These are phyloP conservation scores for Hypocryptadius cinnamomeus DNA, from an alignment of 2,113 vertebrate genomes.

Conservation along the genomic window DNA sequence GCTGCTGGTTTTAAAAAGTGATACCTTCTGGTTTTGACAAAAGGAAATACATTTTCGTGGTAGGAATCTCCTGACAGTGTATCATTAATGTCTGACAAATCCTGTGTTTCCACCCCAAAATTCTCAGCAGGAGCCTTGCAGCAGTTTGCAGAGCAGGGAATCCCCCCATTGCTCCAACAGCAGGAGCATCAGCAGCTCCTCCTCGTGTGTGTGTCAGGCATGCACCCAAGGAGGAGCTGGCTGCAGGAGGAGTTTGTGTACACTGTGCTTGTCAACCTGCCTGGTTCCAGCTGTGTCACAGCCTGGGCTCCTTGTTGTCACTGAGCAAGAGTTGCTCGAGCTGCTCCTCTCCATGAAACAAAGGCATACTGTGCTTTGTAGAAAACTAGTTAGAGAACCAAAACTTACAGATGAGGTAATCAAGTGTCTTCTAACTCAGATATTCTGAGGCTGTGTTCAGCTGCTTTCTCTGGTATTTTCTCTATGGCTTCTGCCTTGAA, in stretches of 20 bases:
- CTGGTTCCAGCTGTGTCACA: neutral
- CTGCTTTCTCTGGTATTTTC: conserved; percentile 54
- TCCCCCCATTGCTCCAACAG: neutral
- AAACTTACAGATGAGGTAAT: neutral
- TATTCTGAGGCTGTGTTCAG: conserved; percentile 39
- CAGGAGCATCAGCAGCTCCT: neutral
- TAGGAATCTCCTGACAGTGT: conserved; percentile 33
- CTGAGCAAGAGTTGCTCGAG: neutral
- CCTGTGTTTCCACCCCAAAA: conserved; percentile 20
- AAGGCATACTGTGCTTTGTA: conserved; percentile 18
- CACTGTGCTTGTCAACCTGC: neutral
- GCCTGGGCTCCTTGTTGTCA: neutral
- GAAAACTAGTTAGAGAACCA: conserved; percentile 40
- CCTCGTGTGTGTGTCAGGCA: neutral
- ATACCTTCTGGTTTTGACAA: conserved; percentile 50
- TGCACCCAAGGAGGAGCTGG: neutral
- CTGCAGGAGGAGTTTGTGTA: neutral
- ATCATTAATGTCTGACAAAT: conserved; percentile 11
- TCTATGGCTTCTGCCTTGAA: conserved; percentile 8
- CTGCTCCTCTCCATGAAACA: neutral
- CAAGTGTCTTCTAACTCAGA: conserved; percentile 42
- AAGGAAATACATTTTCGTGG: conserved; percentile 28
- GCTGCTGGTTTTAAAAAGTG: conserved; percentile 65
- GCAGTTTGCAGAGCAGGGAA: neutral
- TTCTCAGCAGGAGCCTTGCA: conserved; percentile 9